Percentiles rank a stretch among this genome's conserved stretches.
phyloP scores from a whole-genome alignment of 1,140 invertebrate genomes.

The Teleopsis dalmanni region DNA sequence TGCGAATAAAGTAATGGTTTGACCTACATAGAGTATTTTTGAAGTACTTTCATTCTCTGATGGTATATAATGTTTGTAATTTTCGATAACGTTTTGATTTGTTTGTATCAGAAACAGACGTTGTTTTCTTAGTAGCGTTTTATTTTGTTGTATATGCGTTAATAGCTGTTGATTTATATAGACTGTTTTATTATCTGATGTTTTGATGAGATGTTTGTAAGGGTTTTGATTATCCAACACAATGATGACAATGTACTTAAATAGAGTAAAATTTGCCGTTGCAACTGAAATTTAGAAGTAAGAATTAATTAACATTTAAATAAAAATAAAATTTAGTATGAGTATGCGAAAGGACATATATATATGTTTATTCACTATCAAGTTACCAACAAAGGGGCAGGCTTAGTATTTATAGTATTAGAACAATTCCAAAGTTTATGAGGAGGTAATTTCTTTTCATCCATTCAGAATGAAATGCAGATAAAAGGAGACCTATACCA shows the following conservation, averaged over 20 bases:
- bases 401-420: no score
- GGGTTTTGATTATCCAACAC: conserved; percentile 3
- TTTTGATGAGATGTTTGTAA: background rate
- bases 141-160: background rate
- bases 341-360: no score
- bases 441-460: no score
- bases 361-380: no score
- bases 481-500: no score
- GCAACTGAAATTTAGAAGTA: no score
- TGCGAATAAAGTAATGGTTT: background rate
- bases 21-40: background rate
- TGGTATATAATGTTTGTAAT: background rate
- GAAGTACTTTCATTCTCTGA: background rate
- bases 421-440: no score
- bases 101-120: conserved; percentile 3
- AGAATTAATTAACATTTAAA: no score
- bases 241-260: background rate
- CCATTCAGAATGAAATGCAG: no score
- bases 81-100: background rate
- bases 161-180: background rate
- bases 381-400: no score
- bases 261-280: conserved; percentile 2
- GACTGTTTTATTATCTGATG: background rate
- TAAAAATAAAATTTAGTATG: no score
- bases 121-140: background rate